These are phyloP conservation scores for Diogma glabrata DNA, from an alignment of 2,888 invertebrate species.

Conservation along the genomic window DNA sequence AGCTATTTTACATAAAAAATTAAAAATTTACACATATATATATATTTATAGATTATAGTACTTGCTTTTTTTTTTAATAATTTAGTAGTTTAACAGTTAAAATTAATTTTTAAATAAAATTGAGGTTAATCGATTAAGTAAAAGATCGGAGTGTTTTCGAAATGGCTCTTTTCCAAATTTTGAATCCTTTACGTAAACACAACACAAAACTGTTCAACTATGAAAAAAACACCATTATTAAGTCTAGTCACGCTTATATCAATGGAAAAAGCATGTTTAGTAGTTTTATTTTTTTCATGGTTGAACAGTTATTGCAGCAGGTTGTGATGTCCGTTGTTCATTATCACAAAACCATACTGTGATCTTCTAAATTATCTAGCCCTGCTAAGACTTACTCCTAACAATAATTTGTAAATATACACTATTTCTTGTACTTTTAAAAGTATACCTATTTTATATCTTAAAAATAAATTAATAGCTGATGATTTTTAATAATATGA, in stretches of 20 bases:
- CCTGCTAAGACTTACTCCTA: neutral
- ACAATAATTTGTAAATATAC: constrained; percentile 3
- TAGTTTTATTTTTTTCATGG: neutral
- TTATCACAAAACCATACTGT: constrained; percentile 19
- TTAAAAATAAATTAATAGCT: neutral
- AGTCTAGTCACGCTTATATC: no score
- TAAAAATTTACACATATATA: no score
- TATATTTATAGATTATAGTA: no score
- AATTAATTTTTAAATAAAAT: no score
- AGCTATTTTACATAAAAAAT: no score
- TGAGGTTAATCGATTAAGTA: constrained; percentile 18
- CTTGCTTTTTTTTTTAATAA: no score
- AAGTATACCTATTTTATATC: neutral
- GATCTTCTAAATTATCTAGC: constrained; percentile 11
- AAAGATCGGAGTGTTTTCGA: constrained; percentile 70
- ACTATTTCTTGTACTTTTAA: no score
- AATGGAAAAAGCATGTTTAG: no score
- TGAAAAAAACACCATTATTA: constrained; percentile 9
- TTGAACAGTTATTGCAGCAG: constrained; percentile 11
- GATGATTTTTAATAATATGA: no score
- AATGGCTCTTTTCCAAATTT: constrained; percentile 74
- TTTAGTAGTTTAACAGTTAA: no score
- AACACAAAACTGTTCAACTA: constrained; percentile 48
- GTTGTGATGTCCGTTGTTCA: constrained; percentile 4
- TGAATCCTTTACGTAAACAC: constrained; percentile 73